Conservation (phyloP, 2,797 vertebrate genomes). For the Yasuhikotakia modesta region DNA sequence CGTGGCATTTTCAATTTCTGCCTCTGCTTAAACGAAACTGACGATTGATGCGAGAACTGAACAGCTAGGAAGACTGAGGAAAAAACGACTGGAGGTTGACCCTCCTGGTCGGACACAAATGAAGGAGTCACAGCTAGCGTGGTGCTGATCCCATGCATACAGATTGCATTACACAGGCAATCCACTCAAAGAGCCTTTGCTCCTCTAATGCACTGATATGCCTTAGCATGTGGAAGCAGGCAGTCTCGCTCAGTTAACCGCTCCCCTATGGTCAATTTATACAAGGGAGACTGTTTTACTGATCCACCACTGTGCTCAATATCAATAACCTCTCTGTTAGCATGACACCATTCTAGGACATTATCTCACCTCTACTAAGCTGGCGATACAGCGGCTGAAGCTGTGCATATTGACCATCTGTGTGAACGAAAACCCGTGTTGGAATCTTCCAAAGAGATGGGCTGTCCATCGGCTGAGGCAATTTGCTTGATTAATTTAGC, state of each 20-base stretch:
- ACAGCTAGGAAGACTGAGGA: slow-evolving; percentile 61
- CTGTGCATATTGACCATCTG: slow-evolving; percentile 24
- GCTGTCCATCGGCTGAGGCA: slow-evolving; percentile 24
- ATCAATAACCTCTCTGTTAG: slow-evolving; percentile 38
- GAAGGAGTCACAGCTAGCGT: slow-evolving; percentile 62
- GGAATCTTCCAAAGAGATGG: slow-evolving; percentile 36
- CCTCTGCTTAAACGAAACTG: slow-evolving; percentile 45
- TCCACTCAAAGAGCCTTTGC: slow-evolving; percentile 71
- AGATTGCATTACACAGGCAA: slow-evolving; percentile 80
- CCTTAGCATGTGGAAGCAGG: slow-evolving; percentile 62
- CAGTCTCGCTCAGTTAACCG: slow-evolving; percentile 60
- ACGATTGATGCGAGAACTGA: slow-evolving; percentile 60
- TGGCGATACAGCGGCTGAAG: neutral
- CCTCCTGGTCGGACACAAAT: slow-evolving; percentile 70
- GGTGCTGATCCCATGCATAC: slow-evolving; percentile 77
- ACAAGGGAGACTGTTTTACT: slow-evolving; percentile 54
- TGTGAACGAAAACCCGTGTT: slow-evolving; percentile 29
- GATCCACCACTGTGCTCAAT: slow-evolving; percentile 46
- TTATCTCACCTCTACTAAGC: slow-evolving; percentile 41
- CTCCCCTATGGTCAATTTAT: slow-evolving; percentile 55
- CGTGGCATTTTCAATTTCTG: slow-evolving; percentile 23
- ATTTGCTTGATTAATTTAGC: slow-evolving; percentile 55
- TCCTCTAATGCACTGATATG: slow-evolving; percentile 72
- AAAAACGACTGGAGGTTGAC: slow-evolving; percentile 67
- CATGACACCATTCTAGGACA: slow-evolving; percentile 21